A percentile compares a stretch with the other conserved stretches of the same genome.
phyloP scores from a whole-genome alignment of 2,113 vertebrate species.

The Gnathochromis pfefferi region DNA sequence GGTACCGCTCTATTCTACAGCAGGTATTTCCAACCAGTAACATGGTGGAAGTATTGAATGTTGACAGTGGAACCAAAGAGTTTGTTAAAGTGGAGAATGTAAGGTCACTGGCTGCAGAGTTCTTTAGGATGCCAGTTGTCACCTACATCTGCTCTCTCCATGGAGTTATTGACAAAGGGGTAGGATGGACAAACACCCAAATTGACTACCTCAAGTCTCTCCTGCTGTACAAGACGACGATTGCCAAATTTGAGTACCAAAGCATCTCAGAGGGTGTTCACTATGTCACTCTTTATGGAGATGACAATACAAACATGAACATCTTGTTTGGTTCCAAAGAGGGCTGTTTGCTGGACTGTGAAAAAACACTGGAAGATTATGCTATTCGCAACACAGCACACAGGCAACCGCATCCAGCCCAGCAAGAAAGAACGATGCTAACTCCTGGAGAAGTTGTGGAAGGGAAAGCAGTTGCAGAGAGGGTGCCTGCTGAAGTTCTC shows the following conservation, averaged over 20 bases:
- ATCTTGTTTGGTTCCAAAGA: constrained; percentile 70
- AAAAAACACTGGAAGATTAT: constrained; percentile 28
- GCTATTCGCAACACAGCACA: neutral
- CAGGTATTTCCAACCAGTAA: constrained; percentile 65
- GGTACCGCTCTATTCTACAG: constrained; percentile 85
- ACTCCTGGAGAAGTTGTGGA: neutral
- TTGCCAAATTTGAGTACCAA: constrained; percentile 81
- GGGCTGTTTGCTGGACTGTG: constrained; percentile 47
- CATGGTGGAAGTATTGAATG: constrained; percentile 78
- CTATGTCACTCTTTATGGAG: constrained; percentile 80
- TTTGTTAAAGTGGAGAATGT: constrained; percentile 73
- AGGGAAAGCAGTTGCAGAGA: neutral
- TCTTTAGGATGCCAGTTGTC: constrained; percentile 86
- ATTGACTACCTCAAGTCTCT: constrained; percentile 71
- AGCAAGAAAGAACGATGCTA: neutral
- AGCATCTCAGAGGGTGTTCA: constrained; percentile 83
- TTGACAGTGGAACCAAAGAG: constrained; percentile 85
- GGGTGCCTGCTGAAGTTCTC: constrained; percentile 41
- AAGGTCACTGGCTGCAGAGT: constrained; percentile 73
- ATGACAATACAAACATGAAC: constrained; percentile 80
- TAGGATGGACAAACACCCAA: constrained; percentile 76
- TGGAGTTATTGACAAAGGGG: constrained; percentile 75
- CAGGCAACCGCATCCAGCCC: neutral
- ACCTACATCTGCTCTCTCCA: constrained; percentile 84
- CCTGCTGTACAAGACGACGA: constrained; percentile 73